These are phyloP conservation scores for Oreochromis mossambicus DNA, from an alignment of 2,797 vertebrate genomes.

Conservation along the genomic window DNA sequence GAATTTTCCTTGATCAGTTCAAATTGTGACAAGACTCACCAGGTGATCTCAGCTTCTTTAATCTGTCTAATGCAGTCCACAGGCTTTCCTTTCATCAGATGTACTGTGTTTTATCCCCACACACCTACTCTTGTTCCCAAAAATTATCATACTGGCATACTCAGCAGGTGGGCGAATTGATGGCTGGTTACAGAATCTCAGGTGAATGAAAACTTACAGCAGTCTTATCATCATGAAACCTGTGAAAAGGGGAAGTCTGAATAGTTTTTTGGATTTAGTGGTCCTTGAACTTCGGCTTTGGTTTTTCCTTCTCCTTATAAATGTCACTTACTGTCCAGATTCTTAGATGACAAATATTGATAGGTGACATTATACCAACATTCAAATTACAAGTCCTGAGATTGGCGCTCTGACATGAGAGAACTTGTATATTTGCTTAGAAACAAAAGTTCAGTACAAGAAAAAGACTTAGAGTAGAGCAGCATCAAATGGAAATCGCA, in stretches of 20 bases:
- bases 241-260: background rate
- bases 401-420: background rate
- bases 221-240: background rate
- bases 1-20: conserved; percentile 35
- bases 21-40: conserved; percentile 10
- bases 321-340: background rate
- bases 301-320: background rate
- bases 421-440: background rate
- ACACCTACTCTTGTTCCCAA: background rate
- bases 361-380: background rate
- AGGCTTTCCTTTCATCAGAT: conserved; percentile 12
- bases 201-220: background rate
- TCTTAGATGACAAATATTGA: background rate
- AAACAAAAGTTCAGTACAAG: fast-evolving
- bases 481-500: background rate
- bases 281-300: background rate
- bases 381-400: background rate
- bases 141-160: background rate
- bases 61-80: conserved; percentile 31
- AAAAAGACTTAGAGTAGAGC: background rate
- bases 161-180: background rate
- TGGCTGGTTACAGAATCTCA: background rate
- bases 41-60: conserved; percentile 35
- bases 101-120: conserved; percentile 4
- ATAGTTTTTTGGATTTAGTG: background rate